Base-by-base conservation (phyloP, 2,113 vertebrate genomes). In the Nesospiza acunhae region DNA sequence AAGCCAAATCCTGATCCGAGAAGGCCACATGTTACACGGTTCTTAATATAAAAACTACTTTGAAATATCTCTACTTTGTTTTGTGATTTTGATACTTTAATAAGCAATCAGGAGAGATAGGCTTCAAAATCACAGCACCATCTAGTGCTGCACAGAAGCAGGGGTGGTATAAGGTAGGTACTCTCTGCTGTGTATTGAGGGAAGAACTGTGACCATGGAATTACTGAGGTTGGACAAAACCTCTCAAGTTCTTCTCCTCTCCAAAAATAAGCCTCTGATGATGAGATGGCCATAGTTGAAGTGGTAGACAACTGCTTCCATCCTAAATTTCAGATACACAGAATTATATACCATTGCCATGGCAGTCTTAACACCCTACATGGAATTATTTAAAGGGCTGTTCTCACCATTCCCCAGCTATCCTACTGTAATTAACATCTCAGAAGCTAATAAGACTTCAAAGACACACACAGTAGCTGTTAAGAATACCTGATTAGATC, bases 401-500 rank as follows among this genome's bases (percentile, higher is more conserved):
- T 33, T 56, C 53, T 33, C 53, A 33, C 31, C 18, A 27, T 50
- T 72, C 42, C 47, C 16, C 41, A 68, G n/a, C 27, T 37, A 9
- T n/a, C 30, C 5, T 7, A 39, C 9, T 42, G 15, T 50, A 84
- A 69, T 64, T 28, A 93, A 62, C 30, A 47, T 13, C 55, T 59
- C 37, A 24, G 56, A 64, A 93, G 23, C 23, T 33, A 64, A 1
- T 23, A 52, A 33, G 26, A 47, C 18, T 77, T 70, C 13, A 50
- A 84, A 74, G 49, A 63, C 55, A 77, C 13, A 20, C 11, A 15
- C 1, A 56, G 28, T 6, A 68, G 44, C 30, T 75, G 16, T 78
- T 78, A 84, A 84, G 35, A 96, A 97, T 95, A 99, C 99, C 99
- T 99, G 94, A 59, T 93, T 94, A 4, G 85, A 66, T 31, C 87